Percentiles rank a stretch among this genome's conserved stretches.
Conservation (phyloP, 2,113 vertebrate genomes). For the Clinocottus analis region DNA sequence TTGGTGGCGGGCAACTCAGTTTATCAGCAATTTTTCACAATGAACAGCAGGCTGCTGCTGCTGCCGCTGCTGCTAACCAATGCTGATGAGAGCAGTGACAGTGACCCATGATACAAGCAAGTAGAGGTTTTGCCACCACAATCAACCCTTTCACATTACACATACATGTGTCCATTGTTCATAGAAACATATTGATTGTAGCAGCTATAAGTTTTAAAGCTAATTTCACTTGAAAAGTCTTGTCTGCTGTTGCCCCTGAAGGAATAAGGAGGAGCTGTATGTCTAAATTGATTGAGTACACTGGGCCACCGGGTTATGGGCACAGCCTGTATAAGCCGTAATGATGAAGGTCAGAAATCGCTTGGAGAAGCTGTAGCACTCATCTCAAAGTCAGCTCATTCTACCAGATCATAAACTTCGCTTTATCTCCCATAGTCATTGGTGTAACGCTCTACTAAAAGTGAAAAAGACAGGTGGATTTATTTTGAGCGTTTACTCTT, state of each 20-base stretch:
- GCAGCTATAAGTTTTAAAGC: neutral
- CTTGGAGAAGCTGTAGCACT: neutral
- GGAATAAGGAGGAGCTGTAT: neutral
- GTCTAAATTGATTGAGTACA: slow-evolving; percentile 1
- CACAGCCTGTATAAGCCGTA: neutral
- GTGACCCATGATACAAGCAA: neutral
- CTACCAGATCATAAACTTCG: slow-evolving; percentile 3
- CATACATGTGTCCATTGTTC: neutral
- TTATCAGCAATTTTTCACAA: neutral
- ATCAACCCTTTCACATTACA: neutral
- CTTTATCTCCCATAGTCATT: neutral
- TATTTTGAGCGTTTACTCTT: neutral
- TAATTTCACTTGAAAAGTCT: neutral
- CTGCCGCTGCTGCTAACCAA: neutral
- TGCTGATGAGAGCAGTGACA: neutral
- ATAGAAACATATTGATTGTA: neutral
- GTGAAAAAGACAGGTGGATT: neutral
- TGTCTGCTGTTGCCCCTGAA: neutral
- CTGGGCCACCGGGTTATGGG: neutral
- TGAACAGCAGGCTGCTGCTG: neutral
- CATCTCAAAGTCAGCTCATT: slow-evolving; percentile 7
- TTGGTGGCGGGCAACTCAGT: neutral
- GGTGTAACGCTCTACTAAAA: neutral
- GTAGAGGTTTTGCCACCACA: neutral
- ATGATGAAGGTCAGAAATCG: slow-evolving; percentile 25